phyloP scores from a whole-genome alignment of 2,888 invertebrate genomes.

The Tenthredo notha region DNA sequence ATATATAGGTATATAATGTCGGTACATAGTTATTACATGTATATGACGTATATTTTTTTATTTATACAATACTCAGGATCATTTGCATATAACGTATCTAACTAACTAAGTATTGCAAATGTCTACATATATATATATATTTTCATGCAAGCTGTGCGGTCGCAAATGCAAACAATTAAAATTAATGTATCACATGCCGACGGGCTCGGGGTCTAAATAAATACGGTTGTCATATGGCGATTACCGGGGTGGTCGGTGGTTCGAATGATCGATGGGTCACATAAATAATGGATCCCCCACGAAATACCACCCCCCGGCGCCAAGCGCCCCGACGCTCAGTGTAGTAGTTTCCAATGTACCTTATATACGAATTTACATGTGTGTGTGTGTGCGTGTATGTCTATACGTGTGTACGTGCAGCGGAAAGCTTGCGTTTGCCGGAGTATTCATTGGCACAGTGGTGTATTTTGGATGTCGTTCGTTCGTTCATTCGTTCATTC shows the following conservation, averaged over 20 bases:
- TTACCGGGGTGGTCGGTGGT: slow-evolving; percentile 74
- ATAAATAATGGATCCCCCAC: slow-evolving; percentile 73
- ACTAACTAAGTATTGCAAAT: background rate
- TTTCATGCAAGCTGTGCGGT: slow-evolving; percentile 46
- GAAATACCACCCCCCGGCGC: slow-evolving; percentile 70
- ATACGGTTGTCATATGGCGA: slow-evolving; percentile 77
- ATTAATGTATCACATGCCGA: slow-evolving; percentile 72
- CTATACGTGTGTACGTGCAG: slow-evolving; percentile 49
- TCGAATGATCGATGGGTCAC: slow-evolving; percentile 76
- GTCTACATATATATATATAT: background rate
- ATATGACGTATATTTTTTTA: background rate
- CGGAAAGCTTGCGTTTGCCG: slow-evolving; percentile 54
- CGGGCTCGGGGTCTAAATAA: slow-evolving; percentile 73
- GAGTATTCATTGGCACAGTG: slow-evolving; percentile 61
- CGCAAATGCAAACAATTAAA: slow-evolving; percentile 71
- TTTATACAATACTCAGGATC: background rate
- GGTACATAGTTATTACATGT: background rate
- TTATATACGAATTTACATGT: background rate
- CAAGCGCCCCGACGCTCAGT: slow-evolving; percentile 62
- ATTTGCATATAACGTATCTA: background rate
- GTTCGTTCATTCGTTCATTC: slow-evolving; percentile 36
- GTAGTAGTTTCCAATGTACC: slow-evolving; percentile 19
- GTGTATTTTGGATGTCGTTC: slow-evolving; percentile 49
- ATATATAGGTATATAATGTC: background rate
- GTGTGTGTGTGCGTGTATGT: background rate